Evolutionary conservation across 2,888 invertebrate genomes (phyloP).

Genomic region (Lumbricus terrestris): DNA sequence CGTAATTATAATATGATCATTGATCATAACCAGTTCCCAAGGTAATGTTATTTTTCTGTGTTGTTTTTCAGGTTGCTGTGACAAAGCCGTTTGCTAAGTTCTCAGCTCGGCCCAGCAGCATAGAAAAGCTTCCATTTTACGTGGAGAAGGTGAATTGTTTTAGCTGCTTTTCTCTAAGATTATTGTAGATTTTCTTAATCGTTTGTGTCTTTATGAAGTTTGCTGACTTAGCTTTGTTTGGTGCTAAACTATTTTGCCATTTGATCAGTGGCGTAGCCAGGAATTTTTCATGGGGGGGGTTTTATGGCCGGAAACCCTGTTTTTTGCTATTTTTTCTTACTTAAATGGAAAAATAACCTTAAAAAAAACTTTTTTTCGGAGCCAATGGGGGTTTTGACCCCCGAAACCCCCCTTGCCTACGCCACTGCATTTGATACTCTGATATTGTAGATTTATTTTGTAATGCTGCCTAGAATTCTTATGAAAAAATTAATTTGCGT

Average conservation of each 20-base stretch:
- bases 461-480: neutral
- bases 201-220: too few relatives aligned
- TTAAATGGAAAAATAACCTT: too few relatives aligned
- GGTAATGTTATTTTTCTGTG: neutral
- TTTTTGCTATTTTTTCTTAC: too few relatives aligned
- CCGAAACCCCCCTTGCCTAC: too few relatives aligned
- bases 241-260: neutral
- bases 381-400: too few relatives aligned
- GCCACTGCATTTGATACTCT: too few relatives aligned
- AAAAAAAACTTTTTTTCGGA: too few relatives aligned
- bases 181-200: neutral
- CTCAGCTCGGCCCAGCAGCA: conserved; percentile 79
- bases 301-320: too few relatives aligned
- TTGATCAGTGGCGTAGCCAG: too few relatives aligned
- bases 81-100: conserved; percentile 89
- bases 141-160: conserved; percentile 71
- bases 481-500: neutral
- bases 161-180: neutral
- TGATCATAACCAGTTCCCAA: too few relatives aligned
- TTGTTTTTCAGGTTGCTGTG: conserved; percentile 69
- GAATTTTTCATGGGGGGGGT: too few relatives aligned
- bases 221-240: neutral
- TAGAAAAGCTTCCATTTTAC: conserved; percentile 79
- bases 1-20: too few relatives aligned
- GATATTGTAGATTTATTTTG: neutral